These are phyloP conservation scores for Caenorhabditis angaria DNA, from an alignment of 2,888 invertebrate species.

Conservation along the genomic window DNA sequence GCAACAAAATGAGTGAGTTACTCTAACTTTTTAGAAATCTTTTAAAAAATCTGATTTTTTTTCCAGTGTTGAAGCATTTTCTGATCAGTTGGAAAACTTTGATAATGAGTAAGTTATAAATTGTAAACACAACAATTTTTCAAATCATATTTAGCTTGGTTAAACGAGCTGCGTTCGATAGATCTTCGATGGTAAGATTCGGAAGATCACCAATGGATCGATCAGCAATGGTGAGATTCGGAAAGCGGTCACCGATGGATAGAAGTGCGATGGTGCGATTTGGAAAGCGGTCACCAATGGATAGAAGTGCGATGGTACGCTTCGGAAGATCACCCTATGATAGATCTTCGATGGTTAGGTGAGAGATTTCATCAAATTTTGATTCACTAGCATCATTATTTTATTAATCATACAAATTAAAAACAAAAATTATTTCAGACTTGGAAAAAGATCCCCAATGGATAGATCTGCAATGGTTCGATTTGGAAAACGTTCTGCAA, in stretches of 20 bases:
- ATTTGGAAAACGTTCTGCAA: conserved; percentile 36
- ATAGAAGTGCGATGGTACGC: conserved; percentile 40
- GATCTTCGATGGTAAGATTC: conserved; percentile 12
- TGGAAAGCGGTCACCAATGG: conserved; percentile 35
- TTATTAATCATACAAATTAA: not conserved
- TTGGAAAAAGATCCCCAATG: conserved; percentile 54
- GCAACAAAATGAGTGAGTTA: conserved; percentile 15
- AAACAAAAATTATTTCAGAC: conserved; percentile 18
- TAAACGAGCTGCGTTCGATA: not conserved
- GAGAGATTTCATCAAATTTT: not conserved
- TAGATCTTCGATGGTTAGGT: conserved; percentile 49
- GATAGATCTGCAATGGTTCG: conserved; percentile 56
- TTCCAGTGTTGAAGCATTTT: conserved; percentile 25
- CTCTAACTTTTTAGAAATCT: conserved; percentile 5
- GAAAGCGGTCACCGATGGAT: conserved; percentile 51
- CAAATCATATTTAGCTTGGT: not conserved
- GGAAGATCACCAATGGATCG: conserved; percentile 44
- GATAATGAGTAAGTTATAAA: not conserved
- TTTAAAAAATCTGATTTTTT: conserved; percentile 5
- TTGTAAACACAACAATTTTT: no score
- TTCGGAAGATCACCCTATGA: conserved; percentile 43
- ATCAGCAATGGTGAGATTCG: conserved; percentile 53
- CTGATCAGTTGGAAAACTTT: conserved; percentile 8
- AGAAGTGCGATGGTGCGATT: conserved; percentile 51
- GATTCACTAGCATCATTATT: not conserved